Percentiles rank a stretch among this genome's conserved stretches.
These are phyloP conservation scores for Carposina sasakii DNA, from an alignment of 1,140 invertebrate species.

Conservation along the genomic window DNA sequence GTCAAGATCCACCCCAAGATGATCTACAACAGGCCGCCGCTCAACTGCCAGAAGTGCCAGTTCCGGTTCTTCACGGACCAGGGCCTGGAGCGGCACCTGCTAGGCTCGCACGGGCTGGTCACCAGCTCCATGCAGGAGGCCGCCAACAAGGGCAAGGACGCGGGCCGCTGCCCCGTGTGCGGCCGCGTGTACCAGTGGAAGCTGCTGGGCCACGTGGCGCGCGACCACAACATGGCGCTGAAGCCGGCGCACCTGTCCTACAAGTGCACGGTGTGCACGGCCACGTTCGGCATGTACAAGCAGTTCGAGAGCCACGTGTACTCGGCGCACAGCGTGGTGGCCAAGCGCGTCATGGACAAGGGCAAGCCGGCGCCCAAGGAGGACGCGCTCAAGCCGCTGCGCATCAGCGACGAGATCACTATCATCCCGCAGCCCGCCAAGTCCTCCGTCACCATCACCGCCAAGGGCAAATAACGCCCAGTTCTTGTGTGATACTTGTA, in stretches of 20 bases:
- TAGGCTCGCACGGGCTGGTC: constrained; percentile 94
- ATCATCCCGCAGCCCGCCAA: constrained; percentile 89
- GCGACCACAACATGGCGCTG: constrained; percentile 93
- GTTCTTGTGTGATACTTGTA: constrained; percentile 40
- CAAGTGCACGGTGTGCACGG: constrained; percentile 96
- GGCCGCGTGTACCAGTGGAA: constrained; percentile 96
- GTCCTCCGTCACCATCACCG: constrained; percentile 55
- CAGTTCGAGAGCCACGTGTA: constrained; percentile 97
- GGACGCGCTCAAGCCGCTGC: constrained; percentile 85
- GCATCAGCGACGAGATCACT: constrained; percentile 94
- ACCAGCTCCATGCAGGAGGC: constrained; percentile 97
- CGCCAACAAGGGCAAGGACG: constrained; percentile 95
- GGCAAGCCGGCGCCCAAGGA: constrained; percentile 78
- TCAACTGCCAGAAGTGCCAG: constrained; percentile 93
- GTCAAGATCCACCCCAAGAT: constrained; percentile 97
- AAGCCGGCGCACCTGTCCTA: constrained; percentile 95
- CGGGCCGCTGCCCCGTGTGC: constrained; percentile 94
- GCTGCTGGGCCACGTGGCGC: constrained; percentile 90
- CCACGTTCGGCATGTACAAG: constrained; percentile 96
- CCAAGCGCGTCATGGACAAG: constrained; percentile 88
- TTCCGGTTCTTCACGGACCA: constrained; percentile 80
- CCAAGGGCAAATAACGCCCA: constrained; percentile 61
- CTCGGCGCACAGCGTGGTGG: constrained; percentile 92
- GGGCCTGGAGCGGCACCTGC: constrained; percentile 92
- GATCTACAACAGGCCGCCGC: constrained; percentile 94